These are phyloP conservation scores for Anastatus disparis DNA, from an alignment of 1,140 invertebrate genomes.

Conservation along the genomic window DNA sequence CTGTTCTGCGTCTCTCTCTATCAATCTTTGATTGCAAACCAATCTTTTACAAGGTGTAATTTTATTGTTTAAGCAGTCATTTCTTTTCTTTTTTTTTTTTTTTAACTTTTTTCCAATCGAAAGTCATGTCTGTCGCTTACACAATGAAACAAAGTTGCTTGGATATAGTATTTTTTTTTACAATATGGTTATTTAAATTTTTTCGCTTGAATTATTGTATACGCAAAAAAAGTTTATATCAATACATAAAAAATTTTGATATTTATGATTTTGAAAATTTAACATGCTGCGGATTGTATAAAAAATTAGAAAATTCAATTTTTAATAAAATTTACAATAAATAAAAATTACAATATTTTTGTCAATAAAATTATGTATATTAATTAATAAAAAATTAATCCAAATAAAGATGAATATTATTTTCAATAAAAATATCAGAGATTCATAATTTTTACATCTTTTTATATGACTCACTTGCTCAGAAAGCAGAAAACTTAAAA, in stretches of 20 bases:
- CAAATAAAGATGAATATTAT: too few relatives aligned
- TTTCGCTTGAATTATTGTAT: not conserved
- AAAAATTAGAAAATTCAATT: too few relatives aligned
- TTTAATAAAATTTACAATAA: too few relatives aligned
- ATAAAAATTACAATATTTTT: too few relatives aligned
- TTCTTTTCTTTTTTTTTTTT: constrained; percentile 4
- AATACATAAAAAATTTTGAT: not conserved
- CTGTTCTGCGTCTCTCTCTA: not conserved
- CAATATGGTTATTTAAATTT: not conserved
- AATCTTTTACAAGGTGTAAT: constrained; percentile 8
- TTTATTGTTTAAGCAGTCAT: constrained; percentile 12
- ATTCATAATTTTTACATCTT: not conserved
- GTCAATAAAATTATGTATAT: too few relatives aligned
- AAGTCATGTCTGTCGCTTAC: not conserved
- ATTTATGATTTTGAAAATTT: too few relatives aligned
- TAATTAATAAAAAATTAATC: too few relatives aligned
- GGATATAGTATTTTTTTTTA: too few relatives aligned
- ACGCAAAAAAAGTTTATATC: not conserved
- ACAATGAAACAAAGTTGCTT: constrained; percentile 10
- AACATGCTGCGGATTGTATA: too few relatives aligned
- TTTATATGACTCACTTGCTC: constrained; percentile 15
- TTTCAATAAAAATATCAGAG: too few relatives aligned
- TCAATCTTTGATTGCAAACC: not conserved
- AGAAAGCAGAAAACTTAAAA: constrained; percentile 26
- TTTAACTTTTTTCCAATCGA: constrained; percentile 3